Evolutionary conservation across 2,797 vertebrate species (phyloP).

Genomic region (Xiphophorus birchmanni): DNA sequence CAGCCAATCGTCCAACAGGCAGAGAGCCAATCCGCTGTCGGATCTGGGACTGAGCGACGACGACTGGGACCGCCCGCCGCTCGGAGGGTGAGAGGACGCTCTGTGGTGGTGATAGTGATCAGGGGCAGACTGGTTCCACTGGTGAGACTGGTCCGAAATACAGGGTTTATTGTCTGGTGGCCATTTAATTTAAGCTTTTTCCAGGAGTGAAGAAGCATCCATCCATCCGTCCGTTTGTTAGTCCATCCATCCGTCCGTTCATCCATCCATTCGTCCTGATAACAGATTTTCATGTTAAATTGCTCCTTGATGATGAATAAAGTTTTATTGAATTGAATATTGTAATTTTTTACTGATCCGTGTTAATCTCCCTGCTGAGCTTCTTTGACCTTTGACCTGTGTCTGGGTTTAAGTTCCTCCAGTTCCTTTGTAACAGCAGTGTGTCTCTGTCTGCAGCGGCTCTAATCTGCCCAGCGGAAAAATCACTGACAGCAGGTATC

Average conservation of each 20-base stretch:
- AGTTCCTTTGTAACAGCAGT: constrained; percentile 36
- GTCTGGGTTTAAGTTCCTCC: background rate
- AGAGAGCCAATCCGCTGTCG: constrained; percentile 86
- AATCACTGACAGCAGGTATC: constrained; percentile 85
- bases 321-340: too few relatives aligned
- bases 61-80: constrained; percentile 89
- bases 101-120: background rate
- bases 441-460: constrained; percentile 77
- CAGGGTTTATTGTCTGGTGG: background rate
- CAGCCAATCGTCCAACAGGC: constrained; percentile 84
- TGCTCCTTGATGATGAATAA: too few relatives aligned
- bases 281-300: background rate
- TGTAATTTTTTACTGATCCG: too few relatives aligned
- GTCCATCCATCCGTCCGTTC: background rate
- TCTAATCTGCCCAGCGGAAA: constrained; percentile 80
- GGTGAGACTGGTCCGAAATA: background rate
- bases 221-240: background rate
- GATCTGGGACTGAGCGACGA: constrained; percentile 90
- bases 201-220: background rate
- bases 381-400: background rate
- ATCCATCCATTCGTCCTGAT: background rate
- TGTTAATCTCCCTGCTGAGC: too few relatives aligned
- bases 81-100: constrained; percentile 82
- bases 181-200: background rate
- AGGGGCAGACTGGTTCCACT: background rate